Evolutionary conservation across 2,888 invertebrate genomes (phyloP), one percentile per base, ranked within the genome.

Genomic region (Pandemis cinnamomeana): DNA sequence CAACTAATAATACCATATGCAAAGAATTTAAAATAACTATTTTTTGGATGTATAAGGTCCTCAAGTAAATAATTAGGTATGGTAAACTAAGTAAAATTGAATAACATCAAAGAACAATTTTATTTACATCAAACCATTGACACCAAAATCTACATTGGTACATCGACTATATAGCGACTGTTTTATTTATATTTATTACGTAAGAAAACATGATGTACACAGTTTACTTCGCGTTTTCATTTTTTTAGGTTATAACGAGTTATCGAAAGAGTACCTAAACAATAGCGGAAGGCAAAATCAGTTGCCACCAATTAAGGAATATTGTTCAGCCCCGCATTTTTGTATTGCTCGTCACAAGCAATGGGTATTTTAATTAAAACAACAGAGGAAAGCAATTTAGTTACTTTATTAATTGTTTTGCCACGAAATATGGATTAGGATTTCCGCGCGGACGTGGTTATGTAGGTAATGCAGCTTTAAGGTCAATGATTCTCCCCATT

Each of bases 311-410:
- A 62, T 62, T 15, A 62, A 15, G n/a, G 44, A 62, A 44, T n/a
- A 62, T 20, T 62, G 62, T 62, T 44, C 2, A 44, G 62, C 8
- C 11, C 15, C 8, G 62, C 15, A 42, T 62, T 44, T n/a, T 44
- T 44, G 42, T 62, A 10, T 62, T 44, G 44, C 20, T 42, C 27
- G 10, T 8, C 42, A 53, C 53, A 53, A 53, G 15, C n/a, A 62
- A 62, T 44, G 62, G 62, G 44, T 41, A 15, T 42, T 55, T 55
- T 20, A 62, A 42, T 62, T 44, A 42, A 44, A 44, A 62, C 62
- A 44, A 62, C 62, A 62, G 44, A 62, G 62, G 15, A 44, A 62
- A 62, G 44, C 62, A 62, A 62, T 62, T 62, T 62, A 27, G 15
- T 62, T 44, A 62, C 44, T 44, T 62, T 44, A 61, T 15, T 42